Percentiles rank a stretch among this genome's conserved stretches.
Conservation (phyloP, 2,888 invertebrate genomes). For the Ditula angustiorana region DNA sequence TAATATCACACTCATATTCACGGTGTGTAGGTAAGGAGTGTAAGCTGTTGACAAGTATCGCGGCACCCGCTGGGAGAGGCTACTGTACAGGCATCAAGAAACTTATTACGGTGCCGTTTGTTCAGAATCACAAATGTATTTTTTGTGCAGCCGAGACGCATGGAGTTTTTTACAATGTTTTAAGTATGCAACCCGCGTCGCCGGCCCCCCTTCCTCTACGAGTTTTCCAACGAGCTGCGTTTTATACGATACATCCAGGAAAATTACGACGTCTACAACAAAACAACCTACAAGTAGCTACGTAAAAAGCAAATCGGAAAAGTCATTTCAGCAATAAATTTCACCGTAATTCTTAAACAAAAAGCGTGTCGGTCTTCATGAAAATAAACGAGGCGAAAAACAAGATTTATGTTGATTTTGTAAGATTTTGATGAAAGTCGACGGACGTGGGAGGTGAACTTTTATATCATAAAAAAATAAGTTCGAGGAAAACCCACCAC, state of each 20-base stretch:
- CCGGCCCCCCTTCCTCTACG: constrained; percentile 46
- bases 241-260: constrained; percentile 56
- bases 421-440: constrained; percentile 41
- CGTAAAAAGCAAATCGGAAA: constrained; percentile 22
- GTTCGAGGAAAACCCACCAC: constrained; percentile 50
- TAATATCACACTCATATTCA: constrained; percentile 25
- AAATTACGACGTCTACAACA: constrained; percentile 35
- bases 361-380: constrained; percentile 37
- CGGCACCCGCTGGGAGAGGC: constrained; percentile 7
- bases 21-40: constrained; percentile 17
- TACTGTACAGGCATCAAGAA: constrained; percentile 32
- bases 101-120: constrained; percentile 44
- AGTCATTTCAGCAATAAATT: constrained; percentile 38
- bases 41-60: constrained; percentile 39
- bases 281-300: constrained; percentile 26
- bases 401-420: constrained; percentile 45
- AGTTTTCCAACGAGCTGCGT: constrained; percentile 58
- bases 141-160: constrained; percentile 53
- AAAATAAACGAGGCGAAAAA: constrained; percentile 42
- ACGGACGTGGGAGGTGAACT: constrained; percentile 44
- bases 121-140: constrained; percentile 44
- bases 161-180: constrained; percentile 67
- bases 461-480: constrained; percentile 56
- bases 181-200: constrained; percentile 70
- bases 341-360: constrained; percentile 34